Conservation (phyloP, 1,140 invertebrate species). For the Nomia melanderi region DNA sequence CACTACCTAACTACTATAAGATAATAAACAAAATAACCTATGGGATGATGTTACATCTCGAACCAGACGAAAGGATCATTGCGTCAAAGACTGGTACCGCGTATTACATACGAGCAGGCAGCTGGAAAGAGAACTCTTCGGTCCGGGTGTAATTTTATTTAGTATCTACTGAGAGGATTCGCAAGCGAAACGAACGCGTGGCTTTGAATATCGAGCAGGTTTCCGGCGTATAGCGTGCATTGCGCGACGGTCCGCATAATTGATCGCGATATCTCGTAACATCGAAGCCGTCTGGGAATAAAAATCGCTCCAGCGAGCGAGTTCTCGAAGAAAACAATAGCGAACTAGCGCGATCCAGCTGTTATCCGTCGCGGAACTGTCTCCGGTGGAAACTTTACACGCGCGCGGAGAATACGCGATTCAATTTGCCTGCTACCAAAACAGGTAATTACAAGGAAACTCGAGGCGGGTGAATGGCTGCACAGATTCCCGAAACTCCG, state of each 20-base stretch:
- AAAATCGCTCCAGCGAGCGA: not conserved
- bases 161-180: not conserved
- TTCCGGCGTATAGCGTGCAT: not conserved
- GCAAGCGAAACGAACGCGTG: too few relatives aligned
- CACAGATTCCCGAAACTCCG: not conserved
- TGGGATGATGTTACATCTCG: too few relatives aligned
- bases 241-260: not conserved
- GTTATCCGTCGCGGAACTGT: not conserved
- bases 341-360: too few relatives aligned
- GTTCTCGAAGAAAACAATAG: not conserved
- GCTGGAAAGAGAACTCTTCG: too few relatives aligned
- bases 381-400: not conserved
- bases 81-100: too few relatives aligned
- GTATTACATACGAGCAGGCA: too few relatives aligned
- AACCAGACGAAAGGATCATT: too few relatives aligned
- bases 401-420: not conserved
- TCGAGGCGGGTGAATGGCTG: not conserved
- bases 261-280: not conserved
- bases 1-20: too few relatives aligned
- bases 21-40: too few relatives aligned
- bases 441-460: slow-evolving; percentile 2
- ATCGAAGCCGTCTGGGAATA: not conserved
- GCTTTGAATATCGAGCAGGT: not conserved
- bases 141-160: too few relatives aligned
- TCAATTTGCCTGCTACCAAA: not conserved